A percentile compares a stretch with the other conserved stretches of the same genome.
These are phyloP conservation scores for Chlorocebus sabaeus DNA, from an alignment of 2,113 vertebrate species.

Conservation along the genomic window DNA sequence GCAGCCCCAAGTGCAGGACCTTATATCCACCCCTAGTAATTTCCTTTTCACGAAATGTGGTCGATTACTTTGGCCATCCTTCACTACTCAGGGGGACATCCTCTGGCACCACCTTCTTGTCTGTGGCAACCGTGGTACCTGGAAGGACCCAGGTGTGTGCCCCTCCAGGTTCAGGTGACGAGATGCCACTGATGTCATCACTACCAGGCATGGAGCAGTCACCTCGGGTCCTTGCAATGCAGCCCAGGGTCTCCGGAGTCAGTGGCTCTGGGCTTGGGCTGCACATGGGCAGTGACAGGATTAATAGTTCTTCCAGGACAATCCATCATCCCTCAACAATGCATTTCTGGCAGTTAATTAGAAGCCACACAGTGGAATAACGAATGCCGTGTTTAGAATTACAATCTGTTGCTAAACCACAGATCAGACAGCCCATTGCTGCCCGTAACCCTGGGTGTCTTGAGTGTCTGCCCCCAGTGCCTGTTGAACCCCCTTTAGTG, in stretches of 20 bases:
- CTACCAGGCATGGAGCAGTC: neutral
- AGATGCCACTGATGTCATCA: constrained; percentile 46
- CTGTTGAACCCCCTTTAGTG: constrained; percentile 53
- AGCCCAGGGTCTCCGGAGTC: constrained; percentile 48
- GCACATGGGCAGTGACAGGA: constrained; percentile 80
- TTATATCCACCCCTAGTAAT: neutral
- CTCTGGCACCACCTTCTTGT: neutral
- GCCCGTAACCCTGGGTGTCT: constrained; percentile 63
- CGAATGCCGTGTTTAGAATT: constrained; percentile 80
- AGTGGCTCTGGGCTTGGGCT: constrained; percentile 68
- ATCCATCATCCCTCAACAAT: constrained; percentile 89
- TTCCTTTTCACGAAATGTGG: neutral
- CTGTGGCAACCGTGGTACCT: neutral
- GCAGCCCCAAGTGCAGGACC: neutral
- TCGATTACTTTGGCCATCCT: neutral
- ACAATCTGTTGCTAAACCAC: constrained; percentile 73
- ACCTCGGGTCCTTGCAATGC: neutral
- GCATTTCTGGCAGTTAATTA: constrained; percentile 92
- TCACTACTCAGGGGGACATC: neutral
- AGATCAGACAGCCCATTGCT: constrained; percentile 50
- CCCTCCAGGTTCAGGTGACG: neutral
- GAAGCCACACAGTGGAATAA: constrained; percentile 85
- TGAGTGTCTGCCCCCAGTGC: constrained; percentile 49
- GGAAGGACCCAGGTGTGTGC: constrained; percentile 25
- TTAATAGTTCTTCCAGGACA: constrained; percentile 85